These are phyloP conservation scores for Eupeodes latifasciatus DNA, from an alignment of 2,888 invertebrate genomes.

Conservation along the genomic window DNA sequence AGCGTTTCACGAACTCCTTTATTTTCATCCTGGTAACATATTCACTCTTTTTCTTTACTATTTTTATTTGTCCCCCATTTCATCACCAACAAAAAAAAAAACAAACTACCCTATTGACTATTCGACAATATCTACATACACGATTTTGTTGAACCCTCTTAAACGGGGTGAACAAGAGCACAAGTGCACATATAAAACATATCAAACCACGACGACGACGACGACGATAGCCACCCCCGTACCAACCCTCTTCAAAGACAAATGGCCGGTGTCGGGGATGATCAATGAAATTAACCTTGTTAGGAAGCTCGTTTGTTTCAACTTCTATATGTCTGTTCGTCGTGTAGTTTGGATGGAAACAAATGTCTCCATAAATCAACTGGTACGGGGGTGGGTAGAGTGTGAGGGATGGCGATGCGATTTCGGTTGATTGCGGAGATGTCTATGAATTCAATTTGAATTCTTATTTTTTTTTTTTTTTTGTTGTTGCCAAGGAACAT, in stretches of 20 bases:
- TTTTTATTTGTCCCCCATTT: constrained; percentile 44
- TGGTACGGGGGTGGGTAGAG: constrained; percentile 24
- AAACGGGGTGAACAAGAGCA: not conserved
- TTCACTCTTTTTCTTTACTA: constrained; percentile 44
- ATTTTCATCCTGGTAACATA: constrained; percentile 52
- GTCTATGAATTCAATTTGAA: constrained; percentile 80
- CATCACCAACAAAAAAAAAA: constrained; percentile 27
- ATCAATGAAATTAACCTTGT: constrained; percentile 84
- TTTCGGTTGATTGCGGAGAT: too few relatives aligned
- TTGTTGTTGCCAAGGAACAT: not conserved
- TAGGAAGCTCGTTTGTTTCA: constrained; percentile 81
- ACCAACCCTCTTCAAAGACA: constrained; percentile 79
- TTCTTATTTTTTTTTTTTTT: constrained; percentile 76
- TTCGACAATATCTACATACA: constrained; percentile 63
- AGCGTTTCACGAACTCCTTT: constrained; percentile 31
- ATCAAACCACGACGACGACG: not conserved
- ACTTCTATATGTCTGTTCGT: constrained; percentile 75
- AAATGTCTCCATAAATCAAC: constrained; percentile 77
- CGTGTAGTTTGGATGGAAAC: constrained; percentile 60
- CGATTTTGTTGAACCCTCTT: constrained; percentile 73
- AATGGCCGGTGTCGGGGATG: constrained; percentile 80
- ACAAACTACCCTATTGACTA: constrained; percentile 61
- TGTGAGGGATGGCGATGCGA: too few relatives aligned
- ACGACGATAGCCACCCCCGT: not conserved
- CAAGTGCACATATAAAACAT: constrained; percentile 13